Base-by-base conservation (phyloP, 30 jellyfish, hydroid and myxozoan species). In the Rhopilema esculentum region DNA sequence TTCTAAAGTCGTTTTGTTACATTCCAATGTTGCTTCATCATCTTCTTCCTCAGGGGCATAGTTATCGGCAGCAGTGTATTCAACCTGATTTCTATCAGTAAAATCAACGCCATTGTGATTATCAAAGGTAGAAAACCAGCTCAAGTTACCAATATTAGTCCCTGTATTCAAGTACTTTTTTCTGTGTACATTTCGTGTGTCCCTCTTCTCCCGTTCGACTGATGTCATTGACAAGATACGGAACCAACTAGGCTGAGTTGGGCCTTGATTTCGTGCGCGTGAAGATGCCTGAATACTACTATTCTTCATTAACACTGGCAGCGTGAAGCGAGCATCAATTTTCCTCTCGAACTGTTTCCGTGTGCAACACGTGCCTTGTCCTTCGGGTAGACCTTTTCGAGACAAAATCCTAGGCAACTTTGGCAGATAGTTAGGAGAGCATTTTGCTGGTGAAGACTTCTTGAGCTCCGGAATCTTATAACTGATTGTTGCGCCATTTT, bases 191-290 rank as follows among this genome's bases (percentile, higher is more conserved):
- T 40, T 12, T 40, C 12, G 57, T 40, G 6, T 40, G 57, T 40
- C 57, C 12, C 12, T 6, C 12, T 40, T 40, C 12, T 40, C 57
- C 12, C 57, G 57, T 12, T 6, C 57, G 57, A 40, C 57, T 40
- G 57, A 49, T 28, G 27, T 67, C 74, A 66, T 15, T 24, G 90
- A 68, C n/a, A 33, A 29, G 31, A 66, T 82, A 23, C 26, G 75
- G 18, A 80, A 80, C 90, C 90, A 80, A 32, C 90, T 80, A 24
- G 81, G 90, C 64, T 80, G 90, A 33, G 21, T 23, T 28, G 2
- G 24, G 9, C 79, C 29, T 63, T 17, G 33, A 18, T 24, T 66
- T 7, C 31, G 65, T 16, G 67, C 27, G 31, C 66, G 4, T 32
- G 30, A 12, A 20, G n/a, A 9, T 21, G 18, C 27, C 82, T 23